phyloP scores from a whole-genome alignment of 1,140 invertebrate species.

The Diabrotica virgifera region DNA sequence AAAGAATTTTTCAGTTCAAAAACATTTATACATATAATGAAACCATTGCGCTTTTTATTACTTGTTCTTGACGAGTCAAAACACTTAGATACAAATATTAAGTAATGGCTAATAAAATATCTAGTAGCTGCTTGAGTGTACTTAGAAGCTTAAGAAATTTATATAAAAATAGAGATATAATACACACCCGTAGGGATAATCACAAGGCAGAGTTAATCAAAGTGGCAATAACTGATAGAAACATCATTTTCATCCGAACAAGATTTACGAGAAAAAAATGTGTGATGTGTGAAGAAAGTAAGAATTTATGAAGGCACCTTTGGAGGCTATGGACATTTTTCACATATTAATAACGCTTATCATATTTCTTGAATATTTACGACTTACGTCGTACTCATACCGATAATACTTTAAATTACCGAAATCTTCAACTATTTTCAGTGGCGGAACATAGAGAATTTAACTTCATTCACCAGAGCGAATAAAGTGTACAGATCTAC shows the following conservation, averaged over 20 bases:
- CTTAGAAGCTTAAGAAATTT: too few relatives aligned
- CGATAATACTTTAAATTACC: not conserved
- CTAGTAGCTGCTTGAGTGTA: too few relatives aligned
- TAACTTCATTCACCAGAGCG: too few relatives aligned
- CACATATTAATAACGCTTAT: conserved; percentile 1
- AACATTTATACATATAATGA: too few relatives aligned
- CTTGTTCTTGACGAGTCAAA: too few relatives aligned
- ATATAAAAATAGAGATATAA: not conserved
- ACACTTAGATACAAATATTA: too few relatives aligned
- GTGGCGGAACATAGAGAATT: too few relatives aligned
- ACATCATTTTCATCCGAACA: conserved; percentile 1
- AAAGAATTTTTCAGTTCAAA: too few relatives aligned
- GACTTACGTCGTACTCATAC: not conserved
- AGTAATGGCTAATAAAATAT: too few relatives aligned
- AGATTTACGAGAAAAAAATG: not conserved
- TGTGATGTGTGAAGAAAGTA: not conserved
- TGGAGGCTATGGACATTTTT: not conserved
- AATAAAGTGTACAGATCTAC: too few relatives aligned
- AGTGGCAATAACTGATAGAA: not conserved
- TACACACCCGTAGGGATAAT: not conserved
- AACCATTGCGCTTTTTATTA: too few relatives aligned
- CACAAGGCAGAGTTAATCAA: not conserved
- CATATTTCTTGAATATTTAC: not conserved
- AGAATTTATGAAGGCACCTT: conserved; percentile 2
- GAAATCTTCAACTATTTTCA: not conserved